Base-by-base conservation (phyloP, 1,140 invertebrate species). In the Antheraea pernyi region DNA sequence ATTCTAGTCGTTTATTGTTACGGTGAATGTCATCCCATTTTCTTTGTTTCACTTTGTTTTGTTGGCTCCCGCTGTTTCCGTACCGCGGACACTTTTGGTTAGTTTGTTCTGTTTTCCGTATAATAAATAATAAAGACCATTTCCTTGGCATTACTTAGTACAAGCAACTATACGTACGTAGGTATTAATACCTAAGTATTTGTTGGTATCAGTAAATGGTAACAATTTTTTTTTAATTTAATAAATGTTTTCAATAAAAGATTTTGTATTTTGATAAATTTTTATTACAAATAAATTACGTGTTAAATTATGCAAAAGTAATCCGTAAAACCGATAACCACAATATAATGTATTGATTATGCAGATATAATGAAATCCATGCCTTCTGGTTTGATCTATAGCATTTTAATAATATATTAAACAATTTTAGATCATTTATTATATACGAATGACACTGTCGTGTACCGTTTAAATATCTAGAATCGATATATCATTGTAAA, bases 51-150 rank as follows among this genome's bases (percentile, higher is more conserved):
- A 74, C 71, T 84, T 79, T 85, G 83, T 89, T 88, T 90, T 83
- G 81, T 88, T 85, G 76, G 82, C 79, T 85, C 88, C 86, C 82
- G 86, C 82, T 87, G 86, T 72, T 88, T 89, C 84, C 85, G 82
- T 79, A 72, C 83, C 82, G 84, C 80, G 84, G 86, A 88, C 87
- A 90, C 85, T 91, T 90, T 89, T 91, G 84, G 88, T 88, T 88
- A 89, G 86, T 92, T 91, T 88, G 82, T 76, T 88, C 82, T 85
- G 86, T 90, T 89, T 86, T 84, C 81, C 79, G 80, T 81, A 81
- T 81, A 89, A 91, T 91, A 91, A 91, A 91, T 90, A 91, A 91
- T 90, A 89, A 89, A 86, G 76, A 71, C 74, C 74, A 77, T 75
- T 70, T 67, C 65, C 65, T 67, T 59, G 48, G 65, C 48, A 67